Percentiles rank a stretch among this genome's conserved stretches.
Evolutionary conservation across 2,888 invertebrate species (phyloP).

Genomic region (Cheilosia scutellata): DNA sequence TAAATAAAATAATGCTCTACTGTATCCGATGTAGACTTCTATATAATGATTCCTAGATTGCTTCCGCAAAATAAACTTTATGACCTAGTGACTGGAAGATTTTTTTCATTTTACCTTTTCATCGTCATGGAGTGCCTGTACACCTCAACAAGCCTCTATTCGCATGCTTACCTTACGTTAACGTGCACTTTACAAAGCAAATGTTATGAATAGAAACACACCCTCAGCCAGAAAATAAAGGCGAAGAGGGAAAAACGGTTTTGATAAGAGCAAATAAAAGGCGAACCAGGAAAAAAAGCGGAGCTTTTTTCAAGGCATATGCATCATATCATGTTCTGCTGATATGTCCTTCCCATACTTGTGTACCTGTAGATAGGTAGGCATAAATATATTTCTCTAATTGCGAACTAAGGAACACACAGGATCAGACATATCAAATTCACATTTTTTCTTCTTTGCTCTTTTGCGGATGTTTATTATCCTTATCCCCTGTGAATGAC

Average conservation of each 20-base stretch:
- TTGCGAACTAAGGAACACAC: conserved; percentile 9
- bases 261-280: background rate
- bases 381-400: conserved; percentile 48
- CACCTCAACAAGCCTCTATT: conserved; percentile 1
- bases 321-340: conserved; percentile 14
- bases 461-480: conserved; percentile 1
- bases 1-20: background rate
- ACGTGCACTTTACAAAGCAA: conserved; percentile 33
- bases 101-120: conserved; percentile 24
- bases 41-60: background rate
- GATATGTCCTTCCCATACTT: conserved; percentile 20
- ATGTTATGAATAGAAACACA: conserved; percentile 43
- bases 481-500: background rate
- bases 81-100: conserved; percentile 71
- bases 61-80: conserved; percentile 45
- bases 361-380: conserved; percentile 30
- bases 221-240: conserved; percentile 6
- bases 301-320: conserved; percentile 16
- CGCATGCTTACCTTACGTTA: conserved; percentile 48
- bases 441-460: background rate
- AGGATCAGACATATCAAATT: conserved; percentile 4
- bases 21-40: too few relatives aligned
- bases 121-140: conserved; percentile 9
- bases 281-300: background rate
- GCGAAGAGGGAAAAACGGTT: background rate